Percentiles rank a stretch among this genome's conserved stretches.
Conservation (phyloP, 2,888 invertebrate genomes). For the Cancer borealis region DNA sequence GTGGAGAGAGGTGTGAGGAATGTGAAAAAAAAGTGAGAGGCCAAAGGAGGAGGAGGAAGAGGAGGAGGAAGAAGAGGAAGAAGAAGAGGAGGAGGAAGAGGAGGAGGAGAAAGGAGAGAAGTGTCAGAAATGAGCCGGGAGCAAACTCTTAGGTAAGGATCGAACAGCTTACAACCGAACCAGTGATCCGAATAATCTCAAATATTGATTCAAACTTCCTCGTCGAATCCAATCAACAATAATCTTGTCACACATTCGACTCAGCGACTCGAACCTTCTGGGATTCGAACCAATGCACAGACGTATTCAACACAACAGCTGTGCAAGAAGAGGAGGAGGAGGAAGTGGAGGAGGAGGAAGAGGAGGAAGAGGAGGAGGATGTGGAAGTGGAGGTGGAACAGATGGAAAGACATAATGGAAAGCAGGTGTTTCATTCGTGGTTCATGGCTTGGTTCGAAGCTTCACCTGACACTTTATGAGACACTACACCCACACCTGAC, state of each 20-base stretch:
- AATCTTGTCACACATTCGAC: not conserved
- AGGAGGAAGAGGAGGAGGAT: not conserved
- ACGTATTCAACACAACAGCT: conserved; percentile 8
- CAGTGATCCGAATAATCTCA: not conserved
- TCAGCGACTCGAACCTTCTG: not conserved
- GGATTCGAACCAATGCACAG: not conserved
- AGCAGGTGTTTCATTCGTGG: conserved; percentile 25
- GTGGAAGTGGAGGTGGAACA: not conserved
- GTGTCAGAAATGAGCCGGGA: not conserved
- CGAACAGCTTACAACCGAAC: not conserved
- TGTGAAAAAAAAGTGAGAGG: not conserved
- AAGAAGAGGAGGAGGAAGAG: not conserved
- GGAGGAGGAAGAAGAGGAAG: not conserved
- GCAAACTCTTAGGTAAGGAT: too few species aligned
- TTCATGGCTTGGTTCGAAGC: not conserved
- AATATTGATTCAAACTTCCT: not conserved
- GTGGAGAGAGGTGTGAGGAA: not conserved
- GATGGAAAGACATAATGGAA: not conserved
- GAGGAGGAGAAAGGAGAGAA: not conserved
- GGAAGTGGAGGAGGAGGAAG: not conserved
- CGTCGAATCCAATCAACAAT: not conserved
- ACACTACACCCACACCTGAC: not conserved
- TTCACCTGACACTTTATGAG: conserved; percentile 2
- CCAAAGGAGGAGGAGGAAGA: not conserved
- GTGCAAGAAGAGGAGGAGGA: not conserved